A percentile compares a stretch with the other conserved stretches of the same genome.
Evolutionary conservation across 2,888 invertebrate species (phyloP).

Genomic region (Gandaritis pyraliata): DNA sequence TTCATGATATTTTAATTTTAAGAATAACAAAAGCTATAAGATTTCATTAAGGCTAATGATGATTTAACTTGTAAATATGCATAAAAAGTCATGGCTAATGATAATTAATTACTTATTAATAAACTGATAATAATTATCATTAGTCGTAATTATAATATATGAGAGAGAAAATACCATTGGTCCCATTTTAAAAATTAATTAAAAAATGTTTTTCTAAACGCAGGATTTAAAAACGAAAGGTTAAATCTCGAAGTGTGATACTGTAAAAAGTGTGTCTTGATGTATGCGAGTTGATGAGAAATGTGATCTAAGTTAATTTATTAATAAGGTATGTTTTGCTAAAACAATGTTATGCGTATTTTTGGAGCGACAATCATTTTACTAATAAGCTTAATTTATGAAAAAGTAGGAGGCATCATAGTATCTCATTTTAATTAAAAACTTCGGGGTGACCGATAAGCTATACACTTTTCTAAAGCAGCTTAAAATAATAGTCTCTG

Average conservation of each 20-base stretch:
- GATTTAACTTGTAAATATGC: too few species aligned
- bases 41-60: too few species aligned
- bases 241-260: constrained; percentile 67
- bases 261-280: constrained; percentile 58
- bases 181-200: too few species aligned
- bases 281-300: constrained; percentile 63
- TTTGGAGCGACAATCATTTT: constrained; percentile 14
- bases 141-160: too few species aligned
- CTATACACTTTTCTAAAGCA: background rate
- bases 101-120: too few species aligned
- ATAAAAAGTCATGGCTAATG: too few species aligned
- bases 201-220: constrained; percentile 17
- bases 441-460: background rate
- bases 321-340: constrained; percentile 48
- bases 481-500: constrained; percentile 3
- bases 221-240: constrained; percentile 32
- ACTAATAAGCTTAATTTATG: constrained; percentile 32
- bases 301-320: constrained; percentile 73
- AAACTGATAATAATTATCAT: too few species aligned
- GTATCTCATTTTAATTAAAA: constrained; percentile 1
- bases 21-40: too few species aligned
- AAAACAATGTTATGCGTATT: constrained; percentile 36
- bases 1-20: too few species aligned
- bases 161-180: too few species aligned
- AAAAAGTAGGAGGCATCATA: constrained; percentile 15